phyloP scores from a whole-genome alignment of 1,140 invertebrate species.

The Temnothorax curvispinosus region DNA sequence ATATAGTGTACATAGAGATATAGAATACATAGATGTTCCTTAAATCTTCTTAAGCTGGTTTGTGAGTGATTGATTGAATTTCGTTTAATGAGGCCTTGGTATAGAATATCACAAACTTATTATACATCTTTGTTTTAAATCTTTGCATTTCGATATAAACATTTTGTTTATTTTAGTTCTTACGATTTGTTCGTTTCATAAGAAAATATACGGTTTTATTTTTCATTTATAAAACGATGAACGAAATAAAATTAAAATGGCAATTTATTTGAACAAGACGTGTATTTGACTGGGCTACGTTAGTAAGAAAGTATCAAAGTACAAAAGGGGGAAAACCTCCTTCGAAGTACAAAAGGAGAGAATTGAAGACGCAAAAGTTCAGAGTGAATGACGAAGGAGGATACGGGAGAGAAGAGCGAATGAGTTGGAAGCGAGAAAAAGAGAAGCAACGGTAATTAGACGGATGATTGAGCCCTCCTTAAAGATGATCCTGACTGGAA shows the following conservation, averaged over 20 bases:
- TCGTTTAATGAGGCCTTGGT: not conserved
- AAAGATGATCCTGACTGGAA: conserved; percentile 73
- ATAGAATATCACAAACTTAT: not conserved
- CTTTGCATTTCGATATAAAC: not conserved
- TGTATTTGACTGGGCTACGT: not conserved
- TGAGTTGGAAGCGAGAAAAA: conserved; percentile 59
- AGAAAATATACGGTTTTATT: not conserved
- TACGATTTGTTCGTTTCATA: not conserved
- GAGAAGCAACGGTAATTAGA: conserved; percentile 82
- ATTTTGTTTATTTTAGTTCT: not conserved
- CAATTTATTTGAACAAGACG: not conserved
- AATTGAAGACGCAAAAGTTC: conserved; percentile 18
- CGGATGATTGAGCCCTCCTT: conserved; percentile 80
- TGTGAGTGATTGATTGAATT: too few relatives aligned
- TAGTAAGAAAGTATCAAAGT: not conserved
- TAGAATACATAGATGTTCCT: not conserved
- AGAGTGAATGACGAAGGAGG: conserved; percentile 7
- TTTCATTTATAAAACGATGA: not conserved
- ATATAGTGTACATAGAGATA: not conserved
- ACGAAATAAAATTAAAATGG: conserved; percentile 2
- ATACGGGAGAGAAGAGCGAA: not conserved
- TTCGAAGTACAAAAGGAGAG: conserved; percentile 4
- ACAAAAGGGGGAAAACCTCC: conserved; percentile 5
- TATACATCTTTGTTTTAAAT: not conserved
- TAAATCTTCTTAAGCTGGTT: not conserved